Evolutionary conservation across 64 coral and sea anemone species (phyloP).

Genomic region (Catalaphyllia jardinei): DNA sequence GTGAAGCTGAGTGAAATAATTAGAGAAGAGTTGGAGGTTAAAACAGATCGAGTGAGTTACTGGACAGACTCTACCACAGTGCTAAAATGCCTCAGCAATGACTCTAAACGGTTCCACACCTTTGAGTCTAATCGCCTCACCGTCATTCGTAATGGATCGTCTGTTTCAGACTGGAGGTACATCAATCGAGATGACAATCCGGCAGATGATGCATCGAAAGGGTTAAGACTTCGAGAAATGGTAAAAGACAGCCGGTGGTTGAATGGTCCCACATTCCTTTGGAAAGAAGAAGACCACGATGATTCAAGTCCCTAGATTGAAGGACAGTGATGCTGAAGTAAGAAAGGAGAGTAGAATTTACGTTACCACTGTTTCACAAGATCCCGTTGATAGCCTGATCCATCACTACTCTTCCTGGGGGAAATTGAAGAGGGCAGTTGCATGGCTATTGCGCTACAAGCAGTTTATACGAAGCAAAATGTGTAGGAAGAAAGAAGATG

Average conservation of each 20-base stretch:
- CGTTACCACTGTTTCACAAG: neutral
- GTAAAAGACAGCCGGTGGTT: neutral
- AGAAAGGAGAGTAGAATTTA: conserved; percentile 33
- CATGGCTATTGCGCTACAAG: conserved; percentile 51
- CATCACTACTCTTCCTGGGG: conserved; percentile 59
- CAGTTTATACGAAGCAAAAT: conserved; percentile 21
- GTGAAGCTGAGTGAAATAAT: neutral
- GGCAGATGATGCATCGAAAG: conserved; percentile 31
- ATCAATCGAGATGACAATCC: conserved; percentile 25
- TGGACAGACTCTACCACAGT: conserved; percentile 48
- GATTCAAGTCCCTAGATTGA: neutral
- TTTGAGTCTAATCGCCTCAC: conserved; percentile 57
- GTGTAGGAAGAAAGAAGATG: neutral
- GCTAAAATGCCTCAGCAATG: conserved; percentile 25
- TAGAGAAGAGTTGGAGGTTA: neutral
- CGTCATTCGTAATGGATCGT: neutral
- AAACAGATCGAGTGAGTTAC: conserved; percentile 10
- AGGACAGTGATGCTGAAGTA: conserved; percentile 26
- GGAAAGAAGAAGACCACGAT: conserved; percentile 1
- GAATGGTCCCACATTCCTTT: neutral
- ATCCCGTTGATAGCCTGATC: conserved; percentile 36
- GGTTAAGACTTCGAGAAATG: conserved; percentile 1
- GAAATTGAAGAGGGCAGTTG: conserved; percentile 38
- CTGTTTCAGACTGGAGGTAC: conserved; percentile 33
- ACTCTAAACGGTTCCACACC: conserved; percentile 26